phyloP scores from a whole-genome alignment of 2,888 invertebrate species.

The Heliothis peltigera region DNA sequence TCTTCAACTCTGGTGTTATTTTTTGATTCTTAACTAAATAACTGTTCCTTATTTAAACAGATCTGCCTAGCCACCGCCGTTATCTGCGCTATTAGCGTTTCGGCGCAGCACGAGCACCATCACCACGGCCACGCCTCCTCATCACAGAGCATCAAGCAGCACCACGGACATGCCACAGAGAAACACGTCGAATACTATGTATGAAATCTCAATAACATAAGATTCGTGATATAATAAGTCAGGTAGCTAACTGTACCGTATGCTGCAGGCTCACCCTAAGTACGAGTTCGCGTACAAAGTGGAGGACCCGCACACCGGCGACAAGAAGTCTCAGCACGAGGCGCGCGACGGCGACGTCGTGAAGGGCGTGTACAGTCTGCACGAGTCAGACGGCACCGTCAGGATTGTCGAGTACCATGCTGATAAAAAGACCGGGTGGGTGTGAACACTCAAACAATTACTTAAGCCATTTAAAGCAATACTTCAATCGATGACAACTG shows the following conservation, averaged over 20 bases:
- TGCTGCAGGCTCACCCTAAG: slow-evolving; percentile 78
- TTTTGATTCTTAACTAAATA: neutral
- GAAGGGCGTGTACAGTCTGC: slow-evolving; percentile 87
- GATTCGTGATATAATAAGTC: too few species aligned
- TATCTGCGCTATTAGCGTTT: slow-evolving; percentile 20
- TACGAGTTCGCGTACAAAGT: slow-evolving; percentile 89
- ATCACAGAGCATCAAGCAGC: slow-evolving; percentile 70
- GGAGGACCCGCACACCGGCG: slow-evolving; percentile 87
- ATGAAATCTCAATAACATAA: neutral
- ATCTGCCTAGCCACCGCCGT: slow-evolving; percentile 19
- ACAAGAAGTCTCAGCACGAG: slow-evolving; percentile 88
- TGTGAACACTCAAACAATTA: too few species aligned
- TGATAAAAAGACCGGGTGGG: slow-evolving; percentile 55
- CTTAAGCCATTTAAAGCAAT: too few species aligned
- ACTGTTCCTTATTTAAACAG: slow-evolving; percentile 1
- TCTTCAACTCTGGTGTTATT: too few species aligned
- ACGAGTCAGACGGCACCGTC: slow-evolving; percentile 80
- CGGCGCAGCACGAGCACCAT: slow-evolving; percentile 46
- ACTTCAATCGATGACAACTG: too few species aligned
- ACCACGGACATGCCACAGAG: slow-evolving; percentile 57
- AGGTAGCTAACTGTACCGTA: neutral
- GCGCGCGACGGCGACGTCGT: slow-evolving; percentile 89
- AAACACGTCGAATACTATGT: slow-evolving; percentile 58
- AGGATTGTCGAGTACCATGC: slow-evolving; percentile 61
- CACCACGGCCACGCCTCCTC: slow-evolving; percentile 70